Conservation (phyloP, 2,888 invertebrate genomes). For the Chalcosyrphus nemorum region DNA sequence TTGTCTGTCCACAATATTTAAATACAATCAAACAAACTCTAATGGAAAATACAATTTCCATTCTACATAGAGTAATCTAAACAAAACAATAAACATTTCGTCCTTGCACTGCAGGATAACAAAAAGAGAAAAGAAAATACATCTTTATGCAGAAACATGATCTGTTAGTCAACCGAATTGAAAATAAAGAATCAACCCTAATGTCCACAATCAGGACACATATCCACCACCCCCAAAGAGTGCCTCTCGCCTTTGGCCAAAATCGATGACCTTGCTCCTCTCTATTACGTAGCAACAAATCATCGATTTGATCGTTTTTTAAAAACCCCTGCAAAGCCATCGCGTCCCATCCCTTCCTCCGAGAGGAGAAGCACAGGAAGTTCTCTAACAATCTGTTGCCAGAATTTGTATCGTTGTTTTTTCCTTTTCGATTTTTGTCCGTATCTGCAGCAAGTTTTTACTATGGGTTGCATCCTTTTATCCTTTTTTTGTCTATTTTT, state of each 20-base stretch:
- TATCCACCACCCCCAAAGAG: background rate
- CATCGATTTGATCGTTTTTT: constrained; percentile 49
- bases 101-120: background rate
- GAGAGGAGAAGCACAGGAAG: constrained; percentile 20
- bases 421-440: background rate
- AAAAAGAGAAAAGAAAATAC: too few relatives aligned
- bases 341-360: too few relatives aligned
- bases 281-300: constrained; percentile 15
- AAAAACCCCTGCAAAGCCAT: constrained; percentile 23
- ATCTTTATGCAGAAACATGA: constrained; percentile 18
- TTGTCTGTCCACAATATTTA: background rate
- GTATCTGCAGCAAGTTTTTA: constrained; percentile 34
- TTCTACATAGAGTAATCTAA: background rate
- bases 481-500: too few relatives aligned
- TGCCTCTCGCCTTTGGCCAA: constrained; percentile 5
- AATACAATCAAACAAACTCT: background rate
- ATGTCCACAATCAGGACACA: constrained; percentile 50
- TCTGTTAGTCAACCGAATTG: constrained; percentile 39
- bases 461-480: constrained; percentile 48
- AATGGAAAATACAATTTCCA: background rate
- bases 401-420: constrained; percentile 50
- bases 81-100: background rate
- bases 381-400: constrained; percentile 58
- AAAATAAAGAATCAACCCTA: constrained; percentile 30
- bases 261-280: constrained; percentile 59